A percentile compares a stretch with the other conserved stretches of the same genome.
Conservation (phyloP, 2,888 invertebrate species). For the Acanthosepion pharaonis region DNA sequence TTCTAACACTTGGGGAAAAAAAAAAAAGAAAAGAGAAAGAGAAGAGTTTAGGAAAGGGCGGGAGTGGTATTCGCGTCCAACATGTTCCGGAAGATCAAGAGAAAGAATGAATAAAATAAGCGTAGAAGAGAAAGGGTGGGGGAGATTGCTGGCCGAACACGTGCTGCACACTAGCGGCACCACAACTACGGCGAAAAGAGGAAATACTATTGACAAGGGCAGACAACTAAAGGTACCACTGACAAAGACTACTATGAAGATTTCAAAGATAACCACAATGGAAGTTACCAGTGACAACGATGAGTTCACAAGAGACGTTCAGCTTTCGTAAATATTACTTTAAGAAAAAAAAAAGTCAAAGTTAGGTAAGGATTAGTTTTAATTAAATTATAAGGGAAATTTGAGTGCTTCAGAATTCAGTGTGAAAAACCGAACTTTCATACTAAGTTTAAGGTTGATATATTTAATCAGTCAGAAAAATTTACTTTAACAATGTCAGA, state of each 20-base stretch:
- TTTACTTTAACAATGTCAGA: too few species aligned
- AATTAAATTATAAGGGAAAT: too few species aligned
- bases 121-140: neutral
- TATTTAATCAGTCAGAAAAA: too few species aligned
- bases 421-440: too few species aligned
- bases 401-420: too few species aligned
- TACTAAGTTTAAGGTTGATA: too few species aligned
- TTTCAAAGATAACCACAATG: neutral
- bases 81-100: neutral
- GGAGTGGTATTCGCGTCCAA: neutral
- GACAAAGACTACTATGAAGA: neutral
- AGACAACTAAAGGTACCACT: neutral
- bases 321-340: too few species aligned
- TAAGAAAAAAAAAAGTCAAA: too few species aligned
- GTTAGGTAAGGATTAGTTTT: too few species aligned
- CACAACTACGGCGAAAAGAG: neutral
- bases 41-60: neutral
- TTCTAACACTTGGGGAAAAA: neutral
- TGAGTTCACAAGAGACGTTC: too few species aligned
- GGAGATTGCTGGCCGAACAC: neutral
- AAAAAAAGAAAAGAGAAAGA: neutral
- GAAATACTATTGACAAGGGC: constrained; percentile 33
- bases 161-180: constrained; percentile 33
- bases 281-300: too few species aligned
- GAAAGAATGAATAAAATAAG: neutral